Evolutionary conservation across 2,797 vertebrate species (phyloP), one percentile per base, ranked within the genome.

Genomic region (Pseudotriccus pelzelni): DNA sequence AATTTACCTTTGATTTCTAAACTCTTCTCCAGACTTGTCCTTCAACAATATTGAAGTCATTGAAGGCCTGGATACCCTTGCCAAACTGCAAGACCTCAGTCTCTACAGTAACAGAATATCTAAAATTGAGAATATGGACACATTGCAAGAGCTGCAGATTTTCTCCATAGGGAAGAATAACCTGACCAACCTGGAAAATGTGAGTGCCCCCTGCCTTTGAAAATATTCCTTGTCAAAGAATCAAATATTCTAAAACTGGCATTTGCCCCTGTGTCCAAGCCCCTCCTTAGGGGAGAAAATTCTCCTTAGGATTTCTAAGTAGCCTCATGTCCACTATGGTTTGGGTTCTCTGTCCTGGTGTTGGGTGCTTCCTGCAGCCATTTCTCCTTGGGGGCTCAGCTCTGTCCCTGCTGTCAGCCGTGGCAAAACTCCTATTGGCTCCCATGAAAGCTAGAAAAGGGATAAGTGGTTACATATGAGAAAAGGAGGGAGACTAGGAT

Each of bases 1-100:
- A 49, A 72, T 43, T 23, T 47, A 53, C 46, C 21, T 91, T 79
- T 73, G 41, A 30, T 60, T 67, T 89, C 17, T 69, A 66, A 49
- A 74, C 32, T 93, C 46, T 77, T 83, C 73, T 68, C 92, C 87
- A 99, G 99, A 99, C 97, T 95, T 99, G 87, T 99, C 99, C 16
- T 99, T 99, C 95, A 99, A 99, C 97, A 98, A 98, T 12, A 99
- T 99, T 5, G 97, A 99, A 96, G 94, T 98, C 90, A 99, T 99
- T 5, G 98, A 99, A 83, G 99, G 99, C 22, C 96, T 99, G 95
- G 97, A 98, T 56, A 93, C 97, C 15, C 97, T 99, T 37, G 95
- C 95, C 79, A 99, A 98, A 83, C 98, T 99, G 76, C 98, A 99
- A 95, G 96, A 99, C 84, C 97, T 99, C 83, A 99, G 98, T 93